A percentile compares a stretch with the other conserved stretches of the same genome.
phyloP scores from a whole-genome alignment of 2,888 invertebrate genomes.

The Sphaerophoria rueppellii region DNA sequence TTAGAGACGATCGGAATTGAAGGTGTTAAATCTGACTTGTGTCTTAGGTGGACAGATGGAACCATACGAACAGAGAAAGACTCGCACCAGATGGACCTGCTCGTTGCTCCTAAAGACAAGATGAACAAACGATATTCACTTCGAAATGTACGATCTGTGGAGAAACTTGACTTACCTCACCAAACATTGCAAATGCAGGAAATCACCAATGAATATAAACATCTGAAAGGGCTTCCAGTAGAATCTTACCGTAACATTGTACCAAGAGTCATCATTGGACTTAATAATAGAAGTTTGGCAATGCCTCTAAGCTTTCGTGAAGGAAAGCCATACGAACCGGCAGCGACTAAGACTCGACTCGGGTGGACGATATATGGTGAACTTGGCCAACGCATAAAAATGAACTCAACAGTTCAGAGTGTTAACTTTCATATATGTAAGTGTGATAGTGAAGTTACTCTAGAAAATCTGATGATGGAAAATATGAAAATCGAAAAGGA shows the following conservation, averaged over 20 bases:
- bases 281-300: constrained; percentile 53
- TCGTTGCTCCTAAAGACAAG: constrained; percentile 39
- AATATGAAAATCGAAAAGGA: constrained; percentile 40
- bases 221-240: constrained; percentile 55
- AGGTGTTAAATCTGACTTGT: too few species aligned
- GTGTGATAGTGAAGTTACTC: constrained; percentile 53
- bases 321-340: constrained; percentile 53
- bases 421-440: constrained; percentile 60
- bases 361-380: constrained; percentile 63
- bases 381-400: background rate
- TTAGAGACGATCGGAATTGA: too few species aligned
- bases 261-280: constrained; percentile 53
- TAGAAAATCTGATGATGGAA: constrained; percentile 57
- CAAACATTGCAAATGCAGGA: constrained; percentile 45
- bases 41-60: constrained; percentile 63
- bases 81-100: constrained; percentile 31
- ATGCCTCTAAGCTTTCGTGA: constrained; percentile 57
- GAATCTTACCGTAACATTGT: constrained; percentile 46
- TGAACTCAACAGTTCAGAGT: background rate
- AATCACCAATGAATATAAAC: constrained; percentile 37
- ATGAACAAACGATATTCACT: constrained; percentile 10
- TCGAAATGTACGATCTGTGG: constrained; percentile 36
- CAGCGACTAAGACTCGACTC: constrained; percentile 59
- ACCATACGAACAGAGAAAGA: constrained; percentile 39
- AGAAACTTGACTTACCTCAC: constrained; percentile 36